A percentile compares a stretch with the other conserved stretches of the same genome.
Evolutionary conservation across 2,888 invertebrate species (phyloP).

Genomic region (Drosophila heteroneura): DNA sequence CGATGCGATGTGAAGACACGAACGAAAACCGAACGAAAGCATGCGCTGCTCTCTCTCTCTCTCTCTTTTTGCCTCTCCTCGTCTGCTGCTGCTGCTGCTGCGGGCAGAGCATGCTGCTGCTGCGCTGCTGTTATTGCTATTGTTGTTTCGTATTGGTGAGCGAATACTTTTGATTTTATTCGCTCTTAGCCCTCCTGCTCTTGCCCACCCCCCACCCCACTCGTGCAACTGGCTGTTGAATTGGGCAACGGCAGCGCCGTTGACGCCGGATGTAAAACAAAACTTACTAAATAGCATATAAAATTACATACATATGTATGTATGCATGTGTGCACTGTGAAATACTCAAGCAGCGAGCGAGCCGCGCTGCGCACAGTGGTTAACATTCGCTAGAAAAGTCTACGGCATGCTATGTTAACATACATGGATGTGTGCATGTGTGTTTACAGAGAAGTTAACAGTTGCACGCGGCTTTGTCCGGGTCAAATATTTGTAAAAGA

Average conservation of each 20-base stretch:
- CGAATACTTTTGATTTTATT: conserved; percentile 77
- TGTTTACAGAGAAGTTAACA: not conserved
- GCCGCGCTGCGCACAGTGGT: conserved; percentile 51
- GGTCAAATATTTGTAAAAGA: not conserved
- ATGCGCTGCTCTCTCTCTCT: conserved; percentile 61
- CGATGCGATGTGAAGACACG: conserved; percentile 46
- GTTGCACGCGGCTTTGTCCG: not conserved
- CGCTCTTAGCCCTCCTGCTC: conserved; percentile 25
- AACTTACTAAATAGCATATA: conserved; percentile 76
- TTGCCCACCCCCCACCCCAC: not conserved
- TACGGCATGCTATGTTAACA: not conserved
- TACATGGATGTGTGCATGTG: not conserved
- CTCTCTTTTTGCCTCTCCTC: not conserved
- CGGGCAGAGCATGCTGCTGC: conserved; percentile 7
- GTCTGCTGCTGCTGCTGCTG: conserved; percentile 8
- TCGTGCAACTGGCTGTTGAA: conserved; percentile 54
- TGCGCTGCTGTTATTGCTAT: conserved; percentile 13
- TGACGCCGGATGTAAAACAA: conserved; percentile 81
- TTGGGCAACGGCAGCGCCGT: conserved; percentile 71
- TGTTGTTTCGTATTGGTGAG: conserved; percentile 44
- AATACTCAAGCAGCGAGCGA: conserved; percentile 51
- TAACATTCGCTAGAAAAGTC: conserved; percentile 6
- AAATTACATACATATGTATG: conserved; percentile 48
- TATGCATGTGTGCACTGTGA: conserved; percentile 42
- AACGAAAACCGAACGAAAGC: conserved; percentile 61